Conservation (phyloP, 53 echinoderm and acorn worm species). For the Actinopyga echinites region DNA sequence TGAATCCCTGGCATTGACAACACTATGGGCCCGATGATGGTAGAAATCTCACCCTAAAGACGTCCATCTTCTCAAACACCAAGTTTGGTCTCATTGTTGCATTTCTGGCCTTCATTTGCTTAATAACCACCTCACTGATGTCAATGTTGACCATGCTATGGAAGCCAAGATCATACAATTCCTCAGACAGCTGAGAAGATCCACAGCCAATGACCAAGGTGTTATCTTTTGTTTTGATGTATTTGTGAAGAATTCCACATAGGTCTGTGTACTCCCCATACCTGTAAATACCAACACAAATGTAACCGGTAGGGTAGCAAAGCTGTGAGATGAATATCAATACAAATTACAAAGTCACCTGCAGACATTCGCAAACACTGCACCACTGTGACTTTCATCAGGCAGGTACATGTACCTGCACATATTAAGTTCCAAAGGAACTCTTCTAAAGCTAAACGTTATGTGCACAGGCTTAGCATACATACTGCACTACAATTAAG, state of each 20-base stretch:
- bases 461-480: no score
- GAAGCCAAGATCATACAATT: conserved; percentile 79
- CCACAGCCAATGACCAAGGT: conserved; percentile 74
- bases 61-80: conserved; percentile 70
- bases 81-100: conserved; percentile 63
- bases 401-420: no score
- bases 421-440: no score
- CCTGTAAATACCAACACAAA: conserved; percentile 25
- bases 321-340: no score
- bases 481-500: no score
- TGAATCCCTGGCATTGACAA: not conserved
- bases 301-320: no score
- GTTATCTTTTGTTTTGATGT: conserved; percentile 61
- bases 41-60: conserved; percentile 51
- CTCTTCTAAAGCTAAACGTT: no score
- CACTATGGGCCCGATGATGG: not conserved
- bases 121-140: conserved; percentile 53
- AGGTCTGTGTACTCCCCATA: conserved; percentile 82
- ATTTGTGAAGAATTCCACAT: conserved; percentile 77
- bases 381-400: no score
- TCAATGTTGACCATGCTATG: conserved; percentile 69
- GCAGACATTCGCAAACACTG: no score
- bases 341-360: no score
- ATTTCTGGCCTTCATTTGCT: conserved; percentile 65
- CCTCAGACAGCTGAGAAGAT: conserved; percentile 66